A percentile compares a stretch with the other conserved stretches of the same genome.
Evolutionary conservation across 2,113 vertebrate genomes (phyloP).

Genomic region (Prinia subflava): DNA sequence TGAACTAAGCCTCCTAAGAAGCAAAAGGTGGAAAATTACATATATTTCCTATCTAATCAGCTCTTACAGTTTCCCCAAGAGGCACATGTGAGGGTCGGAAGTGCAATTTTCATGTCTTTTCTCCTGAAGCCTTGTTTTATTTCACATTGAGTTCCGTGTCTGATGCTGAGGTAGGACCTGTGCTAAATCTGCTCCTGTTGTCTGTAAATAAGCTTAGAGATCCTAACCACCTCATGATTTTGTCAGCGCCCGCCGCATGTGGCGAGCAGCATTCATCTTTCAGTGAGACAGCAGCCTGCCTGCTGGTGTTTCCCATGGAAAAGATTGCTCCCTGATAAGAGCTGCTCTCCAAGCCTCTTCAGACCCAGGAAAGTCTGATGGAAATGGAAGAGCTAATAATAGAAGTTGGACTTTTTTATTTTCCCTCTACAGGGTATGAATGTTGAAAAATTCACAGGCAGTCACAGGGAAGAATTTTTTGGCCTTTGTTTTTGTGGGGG

Average conservation of each 20-base stretch:
- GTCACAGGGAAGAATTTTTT: rapidly evolving
- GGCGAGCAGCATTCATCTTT: background rate
- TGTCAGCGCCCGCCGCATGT: rapidly evolving
- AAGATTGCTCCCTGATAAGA: background rate
- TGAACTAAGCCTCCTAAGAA: background rate
- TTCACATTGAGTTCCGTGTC: background rate
- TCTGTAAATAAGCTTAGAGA: background rate
- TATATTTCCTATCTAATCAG: background rate
- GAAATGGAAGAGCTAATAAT: background rate
- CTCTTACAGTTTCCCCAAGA: background rate
- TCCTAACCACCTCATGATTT: background rate
- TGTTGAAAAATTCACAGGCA: background rate
- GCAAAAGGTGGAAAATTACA: background rate
- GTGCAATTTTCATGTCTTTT: background rate
- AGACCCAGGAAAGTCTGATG: background rate
- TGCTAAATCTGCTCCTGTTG: background rate
- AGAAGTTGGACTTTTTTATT: background rate
- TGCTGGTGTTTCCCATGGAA: background rate
- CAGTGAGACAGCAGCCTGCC: background rate
- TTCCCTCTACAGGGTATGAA: background rate
- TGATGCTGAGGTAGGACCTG: background rate
- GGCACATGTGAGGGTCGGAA: background rate
- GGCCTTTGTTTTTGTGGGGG: background rate
- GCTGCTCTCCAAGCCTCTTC: background rate
- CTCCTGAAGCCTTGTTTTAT: background rate